Evolutionary conservation across 2,113 vertebrate species (phyloP).

Genomic region (Lethenteron camtschaticum): DNA sequence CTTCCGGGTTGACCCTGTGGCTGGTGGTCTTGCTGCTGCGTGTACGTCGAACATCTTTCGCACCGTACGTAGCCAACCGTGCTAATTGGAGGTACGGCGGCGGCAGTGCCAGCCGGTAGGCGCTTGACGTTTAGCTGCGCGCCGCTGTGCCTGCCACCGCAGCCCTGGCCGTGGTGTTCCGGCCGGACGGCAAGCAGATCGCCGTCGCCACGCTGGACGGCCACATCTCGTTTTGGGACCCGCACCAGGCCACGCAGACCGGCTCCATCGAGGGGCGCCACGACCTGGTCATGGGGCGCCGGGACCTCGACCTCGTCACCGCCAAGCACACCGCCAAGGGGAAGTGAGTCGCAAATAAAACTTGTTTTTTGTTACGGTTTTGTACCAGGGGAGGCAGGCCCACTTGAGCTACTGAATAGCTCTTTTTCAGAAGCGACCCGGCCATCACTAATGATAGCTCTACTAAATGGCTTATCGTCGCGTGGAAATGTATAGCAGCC

Average conservation of each 20-base stretch:
- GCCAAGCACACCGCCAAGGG: constrained; percentile 73
- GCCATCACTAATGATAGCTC: too few relatives aligned
- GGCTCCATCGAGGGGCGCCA: constrained; percentile 57
- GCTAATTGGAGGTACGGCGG: neutral
- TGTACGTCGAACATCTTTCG: too few relatives aligned
- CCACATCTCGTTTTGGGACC: constrained; percentile 73
- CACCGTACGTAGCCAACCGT: too few relatives aligned
- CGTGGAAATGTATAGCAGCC: too few relatives aligned
- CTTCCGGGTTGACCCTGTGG: too few relatives aligned
- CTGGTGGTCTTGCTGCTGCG: too few relatives aligned
- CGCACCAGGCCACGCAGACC: constrained; percentile 35
- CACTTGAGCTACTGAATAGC: too few relatives aligned
- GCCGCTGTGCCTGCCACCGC: neutral
- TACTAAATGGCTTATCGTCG: too few relatives aligned
- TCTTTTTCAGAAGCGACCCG: too few relatives aligned
- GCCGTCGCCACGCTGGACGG: constrained; percentile 59
- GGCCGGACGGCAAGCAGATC: constrained; percentile 60
- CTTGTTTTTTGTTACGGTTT: too few relatives aligned
- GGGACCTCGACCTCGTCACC: constrained; percentile 69
- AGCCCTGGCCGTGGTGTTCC: constrained; percentile 54
- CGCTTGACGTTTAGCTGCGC: neutral
- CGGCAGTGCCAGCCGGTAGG: neutral
- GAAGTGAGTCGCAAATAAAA: constrained; percentile 37
- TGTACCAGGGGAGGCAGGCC: too few relatives aligned
- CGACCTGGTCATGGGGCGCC: constrained; percentile 61